Conservation (phyloP, 30 jellyfish, hydroid and myxozoan species). For the Morbakka virulenta region DNA sequence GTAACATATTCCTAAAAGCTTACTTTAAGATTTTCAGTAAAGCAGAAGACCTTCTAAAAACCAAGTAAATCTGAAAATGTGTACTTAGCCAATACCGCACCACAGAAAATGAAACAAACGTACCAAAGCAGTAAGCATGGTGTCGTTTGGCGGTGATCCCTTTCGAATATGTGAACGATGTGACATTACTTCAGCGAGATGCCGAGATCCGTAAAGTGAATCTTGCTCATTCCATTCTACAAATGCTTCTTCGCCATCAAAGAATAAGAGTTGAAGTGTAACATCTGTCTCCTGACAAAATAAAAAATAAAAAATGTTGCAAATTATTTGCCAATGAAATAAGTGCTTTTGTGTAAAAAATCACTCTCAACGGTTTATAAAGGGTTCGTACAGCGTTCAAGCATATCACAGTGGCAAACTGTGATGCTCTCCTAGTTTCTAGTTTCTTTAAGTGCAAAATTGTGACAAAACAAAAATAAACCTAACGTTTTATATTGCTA, state of each 20-base stretch:
- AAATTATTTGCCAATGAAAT: neutral
- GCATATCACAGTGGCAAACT: no score
- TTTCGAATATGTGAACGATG: conserved; percentile 46
- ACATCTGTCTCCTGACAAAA: conserved; percentile 53
- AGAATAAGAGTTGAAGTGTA: conserved; percentile 74
- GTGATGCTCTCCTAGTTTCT: no score
- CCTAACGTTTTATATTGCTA: no score
- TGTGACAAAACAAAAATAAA: no score
- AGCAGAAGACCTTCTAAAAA: neutral
- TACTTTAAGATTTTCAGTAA: no score
- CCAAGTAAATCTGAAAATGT: no score
- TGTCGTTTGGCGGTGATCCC: conserved; percentile 8
- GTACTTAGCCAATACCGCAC: neutral
- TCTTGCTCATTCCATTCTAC: conserved; percentile 89
- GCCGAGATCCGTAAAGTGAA: conserved; percentile 94
- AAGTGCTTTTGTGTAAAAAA: neutral
- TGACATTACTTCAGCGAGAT: conserved; percentile 65
- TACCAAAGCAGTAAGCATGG: conserved; percentile 86
- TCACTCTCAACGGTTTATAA: no score
- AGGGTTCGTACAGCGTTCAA: no score
- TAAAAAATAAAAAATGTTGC: neutral
- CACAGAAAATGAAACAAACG: neutral
- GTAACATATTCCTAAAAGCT: no score
- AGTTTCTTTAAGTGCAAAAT: no score
- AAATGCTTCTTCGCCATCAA: conserved; percentile 99